Evolutionary conservation across 2,888 invertebrate genomes (phyloP).

Genomic region (Drosophila meridiana): DNA sequence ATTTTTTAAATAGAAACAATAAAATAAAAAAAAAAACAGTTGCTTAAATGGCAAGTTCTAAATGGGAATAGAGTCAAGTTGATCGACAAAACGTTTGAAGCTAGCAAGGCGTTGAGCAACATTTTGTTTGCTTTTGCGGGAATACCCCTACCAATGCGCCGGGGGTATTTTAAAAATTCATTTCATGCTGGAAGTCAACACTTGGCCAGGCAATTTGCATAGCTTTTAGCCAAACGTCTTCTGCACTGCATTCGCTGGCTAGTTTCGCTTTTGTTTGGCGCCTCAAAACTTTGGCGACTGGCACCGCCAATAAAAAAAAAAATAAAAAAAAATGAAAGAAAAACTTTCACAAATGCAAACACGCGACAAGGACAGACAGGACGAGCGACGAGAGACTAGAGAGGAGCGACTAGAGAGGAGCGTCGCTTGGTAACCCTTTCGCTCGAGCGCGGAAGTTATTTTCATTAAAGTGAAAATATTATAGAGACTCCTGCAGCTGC

Average conservation of each 20-base stretch:
- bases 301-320: conserved; percentile 38
- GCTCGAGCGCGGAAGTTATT: conserved; percentile 51
- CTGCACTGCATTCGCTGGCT: conserved; percentile 32
- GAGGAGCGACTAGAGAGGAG: background rate
- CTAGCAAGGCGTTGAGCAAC: background rate
- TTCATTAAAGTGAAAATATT: conserved; percentile 59
- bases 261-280: conserved; percentile 66
- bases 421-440: conserved; percentile 45
- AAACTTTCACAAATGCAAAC: conserved; percentile 53
- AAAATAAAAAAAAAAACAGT: background rate
- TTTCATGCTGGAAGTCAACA: conserved; percentile 58
- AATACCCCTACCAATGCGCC: background rate
- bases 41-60: background rate
- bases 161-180: conserved; percentile 35
- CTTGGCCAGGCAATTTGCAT: conserved; percentile 71
- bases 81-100: background rate
- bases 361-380: conserved; percentile 39
- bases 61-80: background rate
- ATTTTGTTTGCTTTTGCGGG: background rate
- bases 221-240: conserved; percentile 58
- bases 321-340: conserved; percentile 26
- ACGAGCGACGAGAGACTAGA: background rate
- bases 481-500: conserved; percentile 12
- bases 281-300: conserved; percentile 74
- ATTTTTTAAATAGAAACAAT: background rate